A percentile compares a stretch with the other conserved stretches of the same genome.
Evolutionary conservation across 1,140 invertebrate species (phyloP).

Genomic region (Sogatella furcifera): DNA sequence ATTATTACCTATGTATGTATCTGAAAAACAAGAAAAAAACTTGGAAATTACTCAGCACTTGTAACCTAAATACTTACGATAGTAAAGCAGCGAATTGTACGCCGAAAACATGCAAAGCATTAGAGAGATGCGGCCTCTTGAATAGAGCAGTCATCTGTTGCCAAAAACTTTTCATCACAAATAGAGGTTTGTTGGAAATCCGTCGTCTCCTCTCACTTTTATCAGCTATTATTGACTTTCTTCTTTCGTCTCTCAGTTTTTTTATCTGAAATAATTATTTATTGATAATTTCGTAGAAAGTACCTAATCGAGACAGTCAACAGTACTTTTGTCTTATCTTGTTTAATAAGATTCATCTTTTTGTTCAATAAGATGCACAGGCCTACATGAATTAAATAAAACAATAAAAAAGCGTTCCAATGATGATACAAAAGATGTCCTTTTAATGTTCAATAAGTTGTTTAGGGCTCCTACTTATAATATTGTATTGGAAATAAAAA

Average conservation of each 20-base stretch:
- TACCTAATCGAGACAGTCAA: too few relatives aligned
- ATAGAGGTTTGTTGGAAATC: not conserved
- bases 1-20: too few relatives aligned
- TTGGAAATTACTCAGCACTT: not conserved
- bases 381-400: too few relatives aligned
- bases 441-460: too few relatives aligned
- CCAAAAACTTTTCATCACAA: not conserved
- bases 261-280: not conserved
- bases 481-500: too few relatives aligned
- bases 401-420: too few relatives aligned
- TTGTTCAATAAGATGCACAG: too few relatives aligned
- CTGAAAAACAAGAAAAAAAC: not conserved
- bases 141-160: conserved; percentile 6
- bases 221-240: not conserved
- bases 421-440: too few relatives aligned
- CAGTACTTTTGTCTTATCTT: too few relatives aligned
- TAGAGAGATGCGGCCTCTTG: conserved; percentile 2
- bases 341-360: too few relatives aligned
- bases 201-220: not conserved
- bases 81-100: conserved; percentile 5
- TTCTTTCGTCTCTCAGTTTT: not conserved
- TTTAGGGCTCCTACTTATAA: too few relatives aligned
- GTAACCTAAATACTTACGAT: conserved; percentile 3
- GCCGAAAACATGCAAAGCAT: not conserved
- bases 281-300: too few relatives aligned